Evolutionary conservation across 2,113 vertebrate genomes (phyloP).

Genomic region (Dasyornis broadbenti): DNA sequence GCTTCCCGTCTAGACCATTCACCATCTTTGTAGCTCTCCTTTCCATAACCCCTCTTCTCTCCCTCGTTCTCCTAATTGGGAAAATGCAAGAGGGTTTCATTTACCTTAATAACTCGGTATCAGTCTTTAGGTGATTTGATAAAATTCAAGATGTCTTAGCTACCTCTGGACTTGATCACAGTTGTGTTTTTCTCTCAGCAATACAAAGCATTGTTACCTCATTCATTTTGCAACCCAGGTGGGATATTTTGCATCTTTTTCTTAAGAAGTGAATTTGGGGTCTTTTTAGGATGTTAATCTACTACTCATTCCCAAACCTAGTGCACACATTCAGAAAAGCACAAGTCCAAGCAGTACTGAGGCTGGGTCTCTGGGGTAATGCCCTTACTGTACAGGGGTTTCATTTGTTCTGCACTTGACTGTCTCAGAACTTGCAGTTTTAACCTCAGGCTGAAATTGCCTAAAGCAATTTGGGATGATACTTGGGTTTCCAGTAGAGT

Average conservation of each 20-base stretch:
- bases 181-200: background rate
- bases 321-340: background rate
- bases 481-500: background rate
- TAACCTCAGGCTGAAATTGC: background rate
- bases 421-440: background rate
- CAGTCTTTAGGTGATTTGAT: background rate
- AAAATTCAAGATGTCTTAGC: background rate
- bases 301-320: background rate
- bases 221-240: background rate
- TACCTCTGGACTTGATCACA: background rate
- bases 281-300: background rate
- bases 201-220: background rate
- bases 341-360: background rate
- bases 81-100: background rate
- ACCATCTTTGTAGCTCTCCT: background rate
- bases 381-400: background rate
- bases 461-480: background rate
- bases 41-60: background rate
- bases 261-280: background rate
- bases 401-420: background rate
- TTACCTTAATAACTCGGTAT: background rate
- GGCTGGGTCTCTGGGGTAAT: background rate
- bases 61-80: background rate
- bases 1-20: background rate
- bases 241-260: background rate